Base-by-base conservation (phyloP, 2,888 invertebrate genomes). In the Acanthosepion lycidas region DNA sequence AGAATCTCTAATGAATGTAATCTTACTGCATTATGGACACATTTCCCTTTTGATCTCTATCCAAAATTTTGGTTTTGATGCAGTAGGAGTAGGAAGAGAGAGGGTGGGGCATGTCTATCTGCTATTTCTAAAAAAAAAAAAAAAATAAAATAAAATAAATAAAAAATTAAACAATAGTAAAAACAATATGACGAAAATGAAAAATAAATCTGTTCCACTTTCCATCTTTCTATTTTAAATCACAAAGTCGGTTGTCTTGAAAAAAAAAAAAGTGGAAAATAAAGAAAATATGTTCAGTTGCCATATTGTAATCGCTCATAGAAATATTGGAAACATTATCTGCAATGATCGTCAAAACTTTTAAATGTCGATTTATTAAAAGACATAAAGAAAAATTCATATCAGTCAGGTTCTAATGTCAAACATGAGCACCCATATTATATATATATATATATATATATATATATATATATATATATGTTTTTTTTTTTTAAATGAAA, bases 21-120 rank as follows among this genome's bases (percentile, higher is more conserved):
- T 78, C 78, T 78, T 78, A n/a, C 78, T 78, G 78, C 78, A 78
- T 78, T 78, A 78, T 78, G 78, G 33, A 78, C 78, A 78, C 78
- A 78, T 78, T 78, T 78, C 33, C 78, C 33, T 78, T 78, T 78
- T 78, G 78, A 78, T 78, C 78, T 78, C 78, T 18, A 33, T n/a
- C n/a, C 78, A 78, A 78, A 78, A 78, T 78, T 78, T 78, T n/a
- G 78, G 78, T 33, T 78, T 78, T 78, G 78, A n/a, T 33, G 78
- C 78, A 33, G n/a, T 78, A 9, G 78, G 78, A 28, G n/a, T 5
- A n/a, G 18, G 78, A n/a, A 9, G 15, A 78, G 78, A 59, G 0
- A 23, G 59, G 23, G 59, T 59, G 78, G 18, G n/a, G 78, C 0
- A 33, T 33, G 18, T 15, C 33, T 33, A 78, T 33, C n/a, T 78